These are phyloP conservation scores for Anser cygnoides DNA, from an alignment of 2,113 vertebrate genomes.

Conservation along the genomic window DNA sequence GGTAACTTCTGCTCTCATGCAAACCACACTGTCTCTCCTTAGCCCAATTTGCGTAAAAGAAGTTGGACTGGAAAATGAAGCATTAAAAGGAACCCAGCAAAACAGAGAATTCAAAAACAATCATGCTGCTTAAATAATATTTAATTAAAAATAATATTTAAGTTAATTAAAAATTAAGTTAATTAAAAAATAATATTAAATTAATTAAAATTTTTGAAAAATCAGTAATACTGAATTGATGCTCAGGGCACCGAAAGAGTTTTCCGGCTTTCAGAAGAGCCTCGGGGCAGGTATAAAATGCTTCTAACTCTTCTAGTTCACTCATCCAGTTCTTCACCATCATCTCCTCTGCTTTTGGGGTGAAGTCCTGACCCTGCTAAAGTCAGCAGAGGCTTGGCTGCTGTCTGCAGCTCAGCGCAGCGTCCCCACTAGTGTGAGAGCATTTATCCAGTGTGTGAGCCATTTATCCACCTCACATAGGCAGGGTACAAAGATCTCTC, in stretches of 20 bases:
- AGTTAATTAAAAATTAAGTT: too few species aligned
- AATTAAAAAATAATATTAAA: too few species aligned
- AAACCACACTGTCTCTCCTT: not conserved
- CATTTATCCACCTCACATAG: not conserved
- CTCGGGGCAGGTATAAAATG: not conserved
- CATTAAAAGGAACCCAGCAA: not conserved
- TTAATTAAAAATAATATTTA: too few species aligned
- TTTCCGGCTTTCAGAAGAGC: not conserved
- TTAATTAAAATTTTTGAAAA: too few species aligned
- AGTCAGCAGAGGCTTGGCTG: not conserved
- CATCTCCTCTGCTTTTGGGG: not conserved
- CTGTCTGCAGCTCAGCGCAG: not conserved
- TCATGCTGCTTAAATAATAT: not conserved
- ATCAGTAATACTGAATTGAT: not conserved
- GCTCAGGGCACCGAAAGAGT: not conserved
- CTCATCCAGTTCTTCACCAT: not conserved
- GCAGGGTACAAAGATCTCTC: not conserved
- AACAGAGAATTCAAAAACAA: not conserved
- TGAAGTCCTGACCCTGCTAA: not conserved
- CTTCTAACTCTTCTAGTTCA: not conserved
- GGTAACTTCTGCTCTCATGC: not conserved
- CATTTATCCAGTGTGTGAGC: not conserved
- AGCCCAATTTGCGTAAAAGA: not conserved
- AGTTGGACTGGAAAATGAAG: not conserved
- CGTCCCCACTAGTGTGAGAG: fast-evolving